These are phyloP conservation scores for Cryptocheilus praepositus DNA, from an alignment of 2,888 invertebrate species.

Conservation along the genomic window DNA sequence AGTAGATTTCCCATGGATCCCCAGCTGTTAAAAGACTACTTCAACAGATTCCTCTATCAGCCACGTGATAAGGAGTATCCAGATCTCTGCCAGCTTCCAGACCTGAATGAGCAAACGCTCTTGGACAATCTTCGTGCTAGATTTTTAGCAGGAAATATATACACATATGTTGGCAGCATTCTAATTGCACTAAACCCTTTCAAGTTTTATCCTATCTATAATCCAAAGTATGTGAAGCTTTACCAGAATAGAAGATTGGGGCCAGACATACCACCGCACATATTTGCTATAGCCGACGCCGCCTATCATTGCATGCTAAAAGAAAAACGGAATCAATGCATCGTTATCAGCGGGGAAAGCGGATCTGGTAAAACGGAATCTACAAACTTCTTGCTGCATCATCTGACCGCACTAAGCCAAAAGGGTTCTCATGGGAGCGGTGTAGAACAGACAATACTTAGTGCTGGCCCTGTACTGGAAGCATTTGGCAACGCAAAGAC, in stretches of 20 bases:
- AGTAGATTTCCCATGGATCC: constrained; percentile 90
- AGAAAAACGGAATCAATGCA: constrained; percentile 92
- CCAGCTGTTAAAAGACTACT: constrained; percentile 94
- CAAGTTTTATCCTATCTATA: constrained; percentile 97
- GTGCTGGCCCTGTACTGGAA: constrained; percentile 96
- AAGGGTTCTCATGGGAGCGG: constrained; percentile 95
- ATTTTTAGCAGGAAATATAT: constrained; percentile 94
- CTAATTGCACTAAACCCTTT: constrained; percentile 96
- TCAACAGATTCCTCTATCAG: constrained; percentile 92
- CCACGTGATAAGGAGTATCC: constrained; percentile 96
- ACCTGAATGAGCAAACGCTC: constrained; percentile 94
- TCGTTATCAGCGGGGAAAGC: constrained; percentile 96
- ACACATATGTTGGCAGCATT: constrained; percentile 97
- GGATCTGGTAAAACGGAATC: constrained; percentile 98
- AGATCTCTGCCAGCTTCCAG: constrained; percentile 95
- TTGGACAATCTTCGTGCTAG: constrained; percentile 92
- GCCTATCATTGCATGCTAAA: constrained; percentile 96
- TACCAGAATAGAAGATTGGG: constrained; percentile 95
- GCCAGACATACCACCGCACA: constrained; percentile 95
- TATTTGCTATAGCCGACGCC: constrained; percentile 96
- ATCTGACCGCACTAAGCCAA: constrained; percentile 94
- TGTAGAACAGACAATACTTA: constrained; percentile 97
- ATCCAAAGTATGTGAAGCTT: constrained; percentile 96
- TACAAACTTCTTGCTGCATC: constrained; percentile 95
- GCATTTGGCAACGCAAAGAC: constrained; percentile 99